Evolutionary conservation across 2,797 vertebrate species (phyloP).

Genomic region (Loris lydekkerianus): DNA sequence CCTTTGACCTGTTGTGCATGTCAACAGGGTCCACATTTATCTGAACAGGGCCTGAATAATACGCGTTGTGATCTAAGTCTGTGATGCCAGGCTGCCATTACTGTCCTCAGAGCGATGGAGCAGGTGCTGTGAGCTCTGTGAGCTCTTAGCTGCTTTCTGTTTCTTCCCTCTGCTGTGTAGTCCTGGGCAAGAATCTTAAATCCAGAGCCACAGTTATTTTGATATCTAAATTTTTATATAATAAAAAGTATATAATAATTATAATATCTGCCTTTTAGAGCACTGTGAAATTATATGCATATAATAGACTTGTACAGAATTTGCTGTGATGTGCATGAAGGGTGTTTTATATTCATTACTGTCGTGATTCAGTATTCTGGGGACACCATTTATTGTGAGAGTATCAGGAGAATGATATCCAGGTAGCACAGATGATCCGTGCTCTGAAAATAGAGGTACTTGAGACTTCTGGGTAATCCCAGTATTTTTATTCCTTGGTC

Average conservation of each 20-base stretch:
- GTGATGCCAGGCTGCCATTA: rapidly evolving
- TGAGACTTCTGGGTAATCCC: rapidly evolving
- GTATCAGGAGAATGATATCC: background rate
- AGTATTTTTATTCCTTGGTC: background rate
- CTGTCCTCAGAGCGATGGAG: background rate
- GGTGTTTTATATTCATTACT: rapidly evolving
- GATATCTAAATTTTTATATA: background rate
- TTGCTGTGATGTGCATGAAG: rapidly evolving
- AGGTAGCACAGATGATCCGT: rapidly evolving
- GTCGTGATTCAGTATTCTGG: background rate
- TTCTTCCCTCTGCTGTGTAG: background rate
- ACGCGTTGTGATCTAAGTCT: rapidly evolving
- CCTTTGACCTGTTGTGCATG: too few relatives aligned
- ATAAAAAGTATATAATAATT: too few relatives aligned
- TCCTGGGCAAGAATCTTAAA: background rate
- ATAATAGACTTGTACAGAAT: background rate
- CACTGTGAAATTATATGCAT: rapidly evolving
- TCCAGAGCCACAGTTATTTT: background rate
- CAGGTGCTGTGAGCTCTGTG: rapidly evolving
- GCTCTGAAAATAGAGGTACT: background rate
- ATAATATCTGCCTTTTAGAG: background rate
- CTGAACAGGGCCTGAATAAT: rapidly evolving
- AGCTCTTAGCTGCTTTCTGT: background rate
- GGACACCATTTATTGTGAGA: rapidly evolving
- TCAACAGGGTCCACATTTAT: rapidly evolving